phyloP scores from a whole-genome alignment of 2,113 vertebrate genomes.

The Rhinoptilus africanus region DNA sequence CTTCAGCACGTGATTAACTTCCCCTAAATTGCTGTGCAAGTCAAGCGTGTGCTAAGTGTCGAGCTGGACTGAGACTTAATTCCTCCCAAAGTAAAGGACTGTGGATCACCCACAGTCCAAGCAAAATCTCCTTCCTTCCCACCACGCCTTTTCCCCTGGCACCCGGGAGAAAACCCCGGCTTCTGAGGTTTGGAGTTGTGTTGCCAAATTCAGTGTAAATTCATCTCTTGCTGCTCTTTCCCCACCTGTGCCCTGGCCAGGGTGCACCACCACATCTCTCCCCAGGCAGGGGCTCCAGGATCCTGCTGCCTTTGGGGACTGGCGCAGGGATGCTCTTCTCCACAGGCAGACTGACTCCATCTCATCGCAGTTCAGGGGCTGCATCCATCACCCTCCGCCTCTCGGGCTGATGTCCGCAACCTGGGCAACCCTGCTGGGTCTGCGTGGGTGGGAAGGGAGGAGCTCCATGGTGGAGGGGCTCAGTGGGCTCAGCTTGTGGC shows the following conservation, averaged over 20 bases:
- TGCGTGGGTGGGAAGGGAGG: neutral
- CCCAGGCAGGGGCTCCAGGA: neutral
- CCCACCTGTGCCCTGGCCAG: neutral
- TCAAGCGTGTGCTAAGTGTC: rapidly evolving
- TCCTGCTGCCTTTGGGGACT: neutral
- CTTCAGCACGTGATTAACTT: rapidly evolving
- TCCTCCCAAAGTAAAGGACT: rapidly evolving
- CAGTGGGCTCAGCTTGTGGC: rapidly evolving
- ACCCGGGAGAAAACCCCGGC: rapidly evolving
- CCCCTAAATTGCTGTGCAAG: rapidly evolving
- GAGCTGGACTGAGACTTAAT: rapidly evolving
- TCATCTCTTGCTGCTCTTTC: rapidly evolving
- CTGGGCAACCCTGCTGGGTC: neutral
- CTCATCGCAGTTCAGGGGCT: rapidly evolving
- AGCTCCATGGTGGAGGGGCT: neutral
- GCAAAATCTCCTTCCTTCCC: neutral
- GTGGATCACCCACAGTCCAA: neutral
- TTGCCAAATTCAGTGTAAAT: neutral
- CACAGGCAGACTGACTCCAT: rapidly evolving
- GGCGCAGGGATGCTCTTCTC: neutral
- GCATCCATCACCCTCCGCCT: rapidly evolving
- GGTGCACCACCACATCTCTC: rapidly evolving
- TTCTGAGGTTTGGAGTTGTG: rapidly evolving
- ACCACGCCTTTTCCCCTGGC: rapidly evolving
- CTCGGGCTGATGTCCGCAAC: rapidly evolving